phyloP scores from a whole-genome alignment of 1,140 invertebrate genomes.

The Calliopsis andreniformis region DNA sequence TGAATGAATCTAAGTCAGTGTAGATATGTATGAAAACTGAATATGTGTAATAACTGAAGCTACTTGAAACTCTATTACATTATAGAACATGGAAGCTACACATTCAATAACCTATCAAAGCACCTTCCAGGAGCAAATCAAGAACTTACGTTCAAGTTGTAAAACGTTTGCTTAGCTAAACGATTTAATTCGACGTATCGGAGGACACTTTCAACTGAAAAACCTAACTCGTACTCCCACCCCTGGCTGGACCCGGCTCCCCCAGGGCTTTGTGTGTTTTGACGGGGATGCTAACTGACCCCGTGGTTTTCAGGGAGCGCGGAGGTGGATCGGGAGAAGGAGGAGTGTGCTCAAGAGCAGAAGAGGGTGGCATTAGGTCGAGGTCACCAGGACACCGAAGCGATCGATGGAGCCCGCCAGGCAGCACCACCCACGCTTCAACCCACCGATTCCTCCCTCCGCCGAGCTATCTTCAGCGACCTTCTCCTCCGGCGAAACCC shows the following conservation, averaged over 20 bases:
- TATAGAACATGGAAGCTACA: too few species aligned
- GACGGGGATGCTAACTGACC: constrained; percentile 74
- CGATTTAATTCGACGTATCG: constrained; percentile 8
- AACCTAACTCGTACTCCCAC: too few species aligned
- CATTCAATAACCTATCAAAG: too few species aligned
- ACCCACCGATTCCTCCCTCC: constrained; percentile 43
- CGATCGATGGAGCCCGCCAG: constrained; percentile 78
- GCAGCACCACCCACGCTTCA: constrained; percentile 46
- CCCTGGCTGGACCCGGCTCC: neutral
- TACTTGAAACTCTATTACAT: too few species aligned
- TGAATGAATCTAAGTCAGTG: too few species aligned
- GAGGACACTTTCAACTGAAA: constrained; percentile 2
- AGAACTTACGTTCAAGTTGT: neutral
- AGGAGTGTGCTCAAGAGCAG: constrained; percentile 39
- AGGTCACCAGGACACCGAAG: constrained; percentile 78
- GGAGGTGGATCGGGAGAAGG: constrained; percentile 43
- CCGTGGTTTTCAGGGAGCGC: constrained; percentile 51
- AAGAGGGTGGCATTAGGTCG: constrained; percentile 78
- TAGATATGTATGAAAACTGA: too few species aligned
- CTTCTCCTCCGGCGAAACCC: constrained; percentile 24
- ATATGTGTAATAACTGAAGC: too few species aligned
- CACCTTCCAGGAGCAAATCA: neutral
- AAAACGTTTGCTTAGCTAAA: neutral
- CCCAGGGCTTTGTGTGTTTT: constrained; percentile 66
- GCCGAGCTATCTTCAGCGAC: constrained; percentile 30